Evolutionary conservation across 2,888 invertebrate species (phyloP).

Genomic region (Volucella bombylans): DNA sequence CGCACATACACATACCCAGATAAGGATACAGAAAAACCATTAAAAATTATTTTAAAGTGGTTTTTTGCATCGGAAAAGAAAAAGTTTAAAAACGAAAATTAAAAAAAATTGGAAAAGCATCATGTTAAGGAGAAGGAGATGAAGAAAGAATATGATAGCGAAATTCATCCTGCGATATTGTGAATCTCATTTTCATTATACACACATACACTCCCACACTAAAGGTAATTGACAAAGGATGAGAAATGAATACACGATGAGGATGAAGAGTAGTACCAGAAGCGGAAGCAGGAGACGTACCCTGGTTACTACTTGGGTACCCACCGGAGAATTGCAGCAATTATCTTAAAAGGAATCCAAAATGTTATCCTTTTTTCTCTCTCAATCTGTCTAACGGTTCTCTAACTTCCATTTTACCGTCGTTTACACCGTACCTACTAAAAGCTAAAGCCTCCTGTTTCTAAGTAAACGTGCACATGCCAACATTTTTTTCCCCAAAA

Average conservation of each 20-base stretch:
- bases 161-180: constrained; percentile 48
- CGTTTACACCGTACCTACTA: background rate
- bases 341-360: constrained; percentile 71
- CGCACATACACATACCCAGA: background rate
- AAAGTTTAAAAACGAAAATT: no score
- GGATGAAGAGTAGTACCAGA: no score
- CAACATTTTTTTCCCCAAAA: constrained; percentile 9
- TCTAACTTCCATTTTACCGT: background rate
- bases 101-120: constrained; percentile 19
- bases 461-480: constrained; percentile 34
- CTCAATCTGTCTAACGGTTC: background rate
- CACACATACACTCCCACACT: constrained; percentile 15
- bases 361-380: constrained; percentile 32
- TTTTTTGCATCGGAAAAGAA: constrained; percentile 47
- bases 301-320: constrained; percentile 39
- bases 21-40: constrained; percentile 27
- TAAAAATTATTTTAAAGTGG: constrained; percentile 70
- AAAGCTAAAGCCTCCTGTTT: constrained; percentile 11
- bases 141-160: constrained; percentile 48
- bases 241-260: background rate
- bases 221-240: background rate
- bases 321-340: constrained; percentile 67
- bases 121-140: background rate
- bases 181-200: constrained; percentile 58
- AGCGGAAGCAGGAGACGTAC: background rate